Conservation (phyloP, 2,113 vertebrate genomes). For the Thunnus maccoyii region DNA sequence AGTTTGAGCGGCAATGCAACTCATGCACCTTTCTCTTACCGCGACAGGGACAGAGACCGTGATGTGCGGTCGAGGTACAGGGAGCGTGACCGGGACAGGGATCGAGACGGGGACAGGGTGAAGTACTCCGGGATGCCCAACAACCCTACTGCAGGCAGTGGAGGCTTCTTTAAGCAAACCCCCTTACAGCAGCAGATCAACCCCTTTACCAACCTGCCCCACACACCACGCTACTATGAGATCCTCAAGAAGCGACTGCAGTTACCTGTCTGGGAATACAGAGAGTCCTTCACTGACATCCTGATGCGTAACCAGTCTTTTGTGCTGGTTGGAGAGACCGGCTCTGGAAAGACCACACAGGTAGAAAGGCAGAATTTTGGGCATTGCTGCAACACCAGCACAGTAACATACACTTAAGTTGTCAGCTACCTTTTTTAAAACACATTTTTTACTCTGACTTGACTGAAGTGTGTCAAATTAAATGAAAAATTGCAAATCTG, state of each 20-base stretch:
- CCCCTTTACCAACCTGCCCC: conserved; percentile 97
- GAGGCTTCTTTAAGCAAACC: conserved; percentile 88
- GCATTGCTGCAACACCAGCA: not conserved
- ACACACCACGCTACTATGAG: conserved; percentile 96
- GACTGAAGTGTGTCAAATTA: conserved; percentile 3
- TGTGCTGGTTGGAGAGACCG: conserved; percentile 97
- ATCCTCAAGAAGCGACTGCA: conserved; percentile 97
- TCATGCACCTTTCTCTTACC: conserved; percentile 1
- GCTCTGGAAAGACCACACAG: conserved; percentile 99
- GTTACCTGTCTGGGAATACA: conserved; percentile 99
- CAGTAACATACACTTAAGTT: not conserved
- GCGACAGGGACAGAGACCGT: conserved; percentile 90
- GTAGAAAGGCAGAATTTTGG: conserved; percentile 73
- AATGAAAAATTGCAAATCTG: not conserved
- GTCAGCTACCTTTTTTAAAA: not conserved
- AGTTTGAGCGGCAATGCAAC: not conserved
- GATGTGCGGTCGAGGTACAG: conserved; percentile 78
- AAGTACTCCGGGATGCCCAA: conserved; percentile 78
- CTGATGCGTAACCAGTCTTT: conserved; percentile 95
- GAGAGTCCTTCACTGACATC: conserved; percentile 96
- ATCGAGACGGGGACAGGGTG: conserved; percentile 92
- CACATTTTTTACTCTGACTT: not conserved
- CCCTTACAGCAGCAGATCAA: conserved; percentile 95
- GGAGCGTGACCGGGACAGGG: conserved; percentile 89
- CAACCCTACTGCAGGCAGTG: conserved; percentile 79